These are phyloP conservation scores for Montipora foliosa DNA, from an alignment of 64 coral and sea anemone species.

Conservation along the genomic window DNA sequence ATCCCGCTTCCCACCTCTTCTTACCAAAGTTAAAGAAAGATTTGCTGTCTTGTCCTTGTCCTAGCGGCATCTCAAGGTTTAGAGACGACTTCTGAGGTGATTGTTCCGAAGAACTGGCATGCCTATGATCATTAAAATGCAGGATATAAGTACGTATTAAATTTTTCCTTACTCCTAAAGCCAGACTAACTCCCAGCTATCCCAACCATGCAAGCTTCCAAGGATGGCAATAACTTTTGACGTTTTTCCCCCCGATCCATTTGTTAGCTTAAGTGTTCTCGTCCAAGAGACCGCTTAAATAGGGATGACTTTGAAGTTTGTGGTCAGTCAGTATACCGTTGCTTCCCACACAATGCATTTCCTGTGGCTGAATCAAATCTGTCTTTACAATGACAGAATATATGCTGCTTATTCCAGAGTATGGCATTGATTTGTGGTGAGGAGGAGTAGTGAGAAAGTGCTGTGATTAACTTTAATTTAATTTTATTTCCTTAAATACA, in stretches of 20 bases:
- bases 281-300: no score
- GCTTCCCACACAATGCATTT: background rate
- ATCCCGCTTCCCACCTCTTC: background rate
- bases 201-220: background rate
- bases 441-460: background rate
- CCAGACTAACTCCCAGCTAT: background rate
- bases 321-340: no score
- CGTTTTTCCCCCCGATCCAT: background rate
- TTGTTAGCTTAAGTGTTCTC: no score
- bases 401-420: background rate
- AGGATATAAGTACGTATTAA: background rate
- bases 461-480: background rate
- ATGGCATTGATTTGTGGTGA: background rate
- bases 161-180: background rate
- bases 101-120: background rate
- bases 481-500: no score
- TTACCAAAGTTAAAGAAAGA: constrained; percentile 32
- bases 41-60: constrained; percentile 12
- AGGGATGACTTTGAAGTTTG: no score
- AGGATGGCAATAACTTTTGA: background rate
- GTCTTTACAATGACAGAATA: background rate
- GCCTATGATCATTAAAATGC: background rate
- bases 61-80: constrained; percentile 2
- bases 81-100: background rate
- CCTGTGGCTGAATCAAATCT: background rate